Conservation (phyloP, 1,140 invertebrate genomes). For the Popillia japonica region DNA sequence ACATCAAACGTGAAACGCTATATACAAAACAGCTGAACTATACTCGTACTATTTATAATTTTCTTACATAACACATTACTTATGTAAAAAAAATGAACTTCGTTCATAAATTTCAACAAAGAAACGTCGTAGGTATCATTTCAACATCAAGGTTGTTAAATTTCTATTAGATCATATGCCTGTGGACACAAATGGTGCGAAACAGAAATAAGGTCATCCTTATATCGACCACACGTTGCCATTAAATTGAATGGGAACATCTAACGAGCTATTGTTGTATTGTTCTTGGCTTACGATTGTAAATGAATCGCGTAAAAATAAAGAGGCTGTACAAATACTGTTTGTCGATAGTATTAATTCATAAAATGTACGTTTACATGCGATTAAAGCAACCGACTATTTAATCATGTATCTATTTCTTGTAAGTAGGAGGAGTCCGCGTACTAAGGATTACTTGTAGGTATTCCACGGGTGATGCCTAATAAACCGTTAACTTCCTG, state of each 20-base stretch:
- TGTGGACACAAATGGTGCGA: neutral
- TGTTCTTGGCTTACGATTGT: neutral
- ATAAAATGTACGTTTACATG: neutral
- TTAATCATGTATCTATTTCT: neutral
- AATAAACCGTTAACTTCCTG: no score
- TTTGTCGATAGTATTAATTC: neutral
- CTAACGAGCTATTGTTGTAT: constrained; percentile 6
- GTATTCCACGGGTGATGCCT: no score
- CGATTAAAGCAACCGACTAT: neutral
- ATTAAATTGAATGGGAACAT: neutral
- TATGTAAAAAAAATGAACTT: neutral
- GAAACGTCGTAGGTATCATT: neutral
- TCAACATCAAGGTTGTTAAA: neutral
- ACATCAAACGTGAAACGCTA: neutral
- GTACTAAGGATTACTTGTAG: no score
- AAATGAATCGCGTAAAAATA: neutral
- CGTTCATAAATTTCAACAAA: neutral
- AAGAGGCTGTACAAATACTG: neutral
- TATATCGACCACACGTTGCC: neutral
- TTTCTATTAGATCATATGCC: neutral
- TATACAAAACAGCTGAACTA: neutral
- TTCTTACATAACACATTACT: neutral
- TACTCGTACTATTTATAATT: neutral
- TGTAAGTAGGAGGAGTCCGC: neutral
- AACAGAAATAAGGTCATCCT: constrained; percentile 22